phyloP scores from a whole-genome alignment of 2,797 vertebrate species.

The Dermochelys coriacea region DNA sequence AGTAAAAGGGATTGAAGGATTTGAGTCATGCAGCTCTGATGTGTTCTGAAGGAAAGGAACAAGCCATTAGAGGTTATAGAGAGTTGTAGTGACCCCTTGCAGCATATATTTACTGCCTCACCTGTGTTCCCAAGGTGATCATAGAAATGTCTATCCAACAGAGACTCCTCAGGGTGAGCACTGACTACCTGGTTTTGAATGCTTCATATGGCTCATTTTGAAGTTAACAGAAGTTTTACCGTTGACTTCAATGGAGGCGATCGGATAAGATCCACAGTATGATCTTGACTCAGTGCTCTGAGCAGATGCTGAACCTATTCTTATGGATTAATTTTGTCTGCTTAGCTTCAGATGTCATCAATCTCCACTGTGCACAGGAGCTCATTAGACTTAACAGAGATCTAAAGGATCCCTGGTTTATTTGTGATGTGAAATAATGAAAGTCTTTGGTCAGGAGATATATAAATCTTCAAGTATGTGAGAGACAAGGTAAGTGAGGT shows the following conservation, averaged over 20 bases:
- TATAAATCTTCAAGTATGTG: not conserved
- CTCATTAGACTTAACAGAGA: not conserved
- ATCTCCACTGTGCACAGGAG: not conserved
- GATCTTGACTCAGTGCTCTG: not conserved
- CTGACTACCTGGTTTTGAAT: not conserved
- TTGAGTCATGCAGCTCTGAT: not conserved
- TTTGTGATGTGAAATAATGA: not conserved
- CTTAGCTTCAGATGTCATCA: not conserved
- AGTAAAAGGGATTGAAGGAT: not conserved
- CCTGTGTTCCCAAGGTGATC: not conserved
- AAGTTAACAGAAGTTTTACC: not conserved
- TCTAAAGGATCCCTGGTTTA: not conserved
- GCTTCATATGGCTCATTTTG: not conserved
- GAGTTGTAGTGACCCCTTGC: not conserved
- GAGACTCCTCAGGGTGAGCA: not conserved
- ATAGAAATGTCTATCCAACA: not conserved
- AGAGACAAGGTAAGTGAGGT: not conserved
- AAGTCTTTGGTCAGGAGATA: not conserved
- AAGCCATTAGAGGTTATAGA: not conserved
- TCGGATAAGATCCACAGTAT: not conserved
- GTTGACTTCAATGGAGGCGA: not conserved
- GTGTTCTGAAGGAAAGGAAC: not conserved
- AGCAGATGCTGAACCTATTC: not conserved
- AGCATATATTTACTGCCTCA: not conserved
- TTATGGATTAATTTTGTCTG: not conserved